Percentiles rank a stretch among this genome's conserved stretches.
Evolutionary conservation across 2,113 vertebrate genomes (phyloP).

Genomic region (Kobus ellipsiprymnus): DNA sequence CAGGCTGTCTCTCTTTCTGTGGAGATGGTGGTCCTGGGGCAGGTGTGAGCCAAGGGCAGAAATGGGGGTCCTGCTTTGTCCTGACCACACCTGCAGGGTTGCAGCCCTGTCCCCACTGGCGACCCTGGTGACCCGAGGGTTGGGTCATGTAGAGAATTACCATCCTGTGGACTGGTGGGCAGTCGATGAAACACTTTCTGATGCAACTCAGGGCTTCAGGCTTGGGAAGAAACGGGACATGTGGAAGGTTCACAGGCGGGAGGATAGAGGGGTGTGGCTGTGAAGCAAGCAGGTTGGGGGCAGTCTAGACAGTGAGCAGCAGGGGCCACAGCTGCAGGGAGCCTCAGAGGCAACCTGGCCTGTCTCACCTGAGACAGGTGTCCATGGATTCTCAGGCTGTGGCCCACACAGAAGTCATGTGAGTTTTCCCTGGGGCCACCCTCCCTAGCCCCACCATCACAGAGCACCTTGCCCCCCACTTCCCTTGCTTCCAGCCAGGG

Average conservation of each 20-base stretch:
- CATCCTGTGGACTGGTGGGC: neutral
- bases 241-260: neutral
- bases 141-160: neutral
- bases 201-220: neutral
- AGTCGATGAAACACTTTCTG: neutral
- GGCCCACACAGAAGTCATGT: neutral
- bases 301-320: neutral
- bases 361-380: neutral
- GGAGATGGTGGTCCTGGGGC: fast-evolving
- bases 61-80: neutral
- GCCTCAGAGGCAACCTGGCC: neutral
- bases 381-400: fast-evolving
- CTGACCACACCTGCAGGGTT: neutral
- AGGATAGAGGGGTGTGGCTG: no score
- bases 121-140: neutral
- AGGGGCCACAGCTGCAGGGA: neutral
- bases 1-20: neutral
- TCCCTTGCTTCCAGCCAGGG: neutral
- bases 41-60: neutral
- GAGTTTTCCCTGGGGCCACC: neutral
- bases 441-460: neutral
- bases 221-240: neutral
- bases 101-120: neutral
- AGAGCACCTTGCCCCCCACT: neutral
- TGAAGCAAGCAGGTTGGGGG: neutral